Evolutionary conservation across 1,140 invertebrate genomes (phyloP), one percentile per base, ranked within the genome.

Genomic region (Semibalanus balanoides): DNA sequence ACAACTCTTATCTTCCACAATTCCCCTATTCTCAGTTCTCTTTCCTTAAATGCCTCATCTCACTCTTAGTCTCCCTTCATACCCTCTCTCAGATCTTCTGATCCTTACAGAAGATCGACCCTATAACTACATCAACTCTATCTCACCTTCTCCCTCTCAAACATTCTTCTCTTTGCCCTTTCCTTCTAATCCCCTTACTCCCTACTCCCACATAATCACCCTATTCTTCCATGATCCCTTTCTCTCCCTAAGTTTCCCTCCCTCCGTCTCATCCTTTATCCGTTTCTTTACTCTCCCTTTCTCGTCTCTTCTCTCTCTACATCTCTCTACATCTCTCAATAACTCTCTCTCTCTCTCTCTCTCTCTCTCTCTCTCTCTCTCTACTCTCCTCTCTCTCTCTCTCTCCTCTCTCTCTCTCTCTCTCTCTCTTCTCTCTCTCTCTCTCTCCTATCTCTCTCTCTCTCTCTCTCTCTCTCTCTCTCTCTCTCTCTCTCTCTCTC

Each of bases 311-410:
- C 31, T 31, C 31, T 73, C 31, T 31, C 31, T 73, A 5, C 17
- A 5, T 73, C 31, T 11, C 35, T 74, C 25, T 74, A 14, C 25
- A 1, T 74, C 25, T 11, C 25, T 74, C 22, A 19, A 1, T 25
- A 14, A 14, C 35, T 74, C 73, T 40, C 35, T 74, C 35, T 40
- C 35, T 74, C 73, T 40, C 35, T 74, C 35, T 40, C 35, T 74
- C 35, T 74, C 35, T 74, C 73, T 74, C 35, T 40, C 73, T 74
- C 35, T 40, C 73, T 74, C 35, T 74, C 73, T 74, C 35, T 74
- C 35, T 74, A 1, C 25, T 22, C 22, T 25, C 22, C 35, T 40
- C 35, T 27, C 73, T 14, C 35, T 74, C 35, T 40, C 40, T 75
- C 5, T 0, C n/a, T 75, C 30, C 40, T 75, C 29, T 75, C 40